Conservation (phyloP, 2,113 vertebrate genomes). For the Eulemur macaco region DNA sequence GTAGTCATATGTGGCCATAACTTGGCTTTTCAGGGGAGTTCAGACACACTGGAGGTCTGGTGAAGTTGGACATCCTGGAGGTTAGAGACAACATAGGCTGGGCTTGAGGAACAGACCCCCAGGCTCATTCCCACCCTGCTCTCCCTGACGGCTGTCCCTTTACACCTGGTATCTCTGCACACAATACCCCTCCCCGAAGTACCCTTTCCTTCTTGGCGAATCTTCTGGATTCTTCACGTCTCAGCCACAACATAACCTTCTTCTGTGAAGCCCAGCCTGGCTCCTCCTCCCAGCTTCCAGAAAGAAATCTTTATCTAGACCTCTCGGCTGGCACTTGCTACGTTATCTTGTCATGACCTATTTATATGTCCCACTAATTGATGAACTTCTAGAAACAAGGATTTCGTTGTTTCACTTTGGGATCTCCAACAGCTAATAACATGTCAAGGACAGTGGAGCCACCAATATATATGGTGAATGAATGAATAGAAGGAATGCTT, state of each 20-base stretch:
- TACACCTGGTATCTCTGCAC: not conserved
- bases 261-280: not conserved
- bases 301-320: not conserved
- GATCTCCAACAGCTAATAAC: not conserved
- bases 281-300: not conserved
- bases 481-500: not conserved
- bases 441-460: not conserved
- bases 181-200: not conserved
- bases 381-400: not conserved
- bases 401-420: not conserved
- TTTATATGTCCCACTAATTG: not conserved
- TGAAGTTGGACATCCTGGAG: not conserved
- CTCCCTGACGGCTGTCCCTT: not conserved
- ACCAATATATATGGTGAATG: not conserved
- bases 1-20: not conserved
- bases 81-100: not conserved
- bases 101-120: not conserved
- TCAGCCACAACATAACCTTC: not conserved
- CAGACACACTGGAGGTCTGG: not conserved
- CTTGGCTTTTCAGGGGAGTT: not conserved
- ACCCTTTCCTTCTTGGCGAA: not conserved
- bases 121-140: fast-evolving
- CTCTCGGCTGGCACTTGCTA: not conserved
- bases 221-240: not conserved
- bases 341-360: not conserved